Evolutionary conservation across 2,888 invertebrate species (phyloP), one percentile per base, ranked within the genome.

Genomic region (Caradrina kadenii): DNA sequence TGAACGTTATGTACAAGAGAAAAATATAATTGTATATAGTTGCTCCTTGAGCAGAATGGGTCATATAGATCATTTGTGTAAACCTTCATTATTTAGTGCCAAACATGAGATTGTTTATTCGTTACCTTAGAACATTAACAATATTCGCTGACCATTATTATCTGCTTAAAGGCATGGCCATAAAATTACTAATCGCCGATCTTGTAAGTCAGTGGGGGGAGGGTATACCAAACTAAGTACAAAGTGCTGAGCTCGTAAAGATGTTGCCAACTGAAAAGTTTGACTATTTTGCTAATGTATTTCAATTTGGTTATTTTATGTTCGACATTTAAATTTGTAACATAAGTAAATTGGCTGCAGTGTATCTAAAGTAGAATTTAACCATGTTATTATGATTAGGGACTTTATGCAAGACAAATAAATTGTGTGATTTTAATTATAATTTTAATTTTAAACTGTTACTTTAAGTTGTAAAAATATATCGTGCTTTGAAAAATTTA

Each of bases 181-280:
- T 80, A 80, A 71, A 75, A 69, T 69, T 62, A 72, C 66, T 79
- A 76, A 76, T 76, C 59, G 63, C 49, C 59, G 39, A 76, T 69
- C 58, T 66, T 64, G 64, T 64, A 63, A 72, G 66, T 64, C 66
- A 65, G 62, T 19, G 50, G 59, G 53, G 45, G 60, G 26, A 31
- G 48, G 59, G 22, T 31, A 48, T 42, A 69, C n/a, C 66, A 63
- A 76, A 80, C 66, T 72, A 48, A 55, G 55, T 49, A 68, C 54
- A 60, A 79, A 79, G 55, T 76, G 77, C 77, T 64, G 68, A n/a
- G 65, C 42, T 50, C 31, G 62, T 60, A 48, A 68, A 61, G 61
- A 76, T 62, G 60, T 80, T 69, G 69, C 69, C 69, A 66, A 76
- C 63, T 67, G 62, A 61, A 72, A 80, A 76, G 55, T 72, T 69